Evolutionary conservation across 2,888 invertebrate species (phyloP), one percentile per base, ranked within the genome.

Genomic region (Atrina japonica): DNA sequence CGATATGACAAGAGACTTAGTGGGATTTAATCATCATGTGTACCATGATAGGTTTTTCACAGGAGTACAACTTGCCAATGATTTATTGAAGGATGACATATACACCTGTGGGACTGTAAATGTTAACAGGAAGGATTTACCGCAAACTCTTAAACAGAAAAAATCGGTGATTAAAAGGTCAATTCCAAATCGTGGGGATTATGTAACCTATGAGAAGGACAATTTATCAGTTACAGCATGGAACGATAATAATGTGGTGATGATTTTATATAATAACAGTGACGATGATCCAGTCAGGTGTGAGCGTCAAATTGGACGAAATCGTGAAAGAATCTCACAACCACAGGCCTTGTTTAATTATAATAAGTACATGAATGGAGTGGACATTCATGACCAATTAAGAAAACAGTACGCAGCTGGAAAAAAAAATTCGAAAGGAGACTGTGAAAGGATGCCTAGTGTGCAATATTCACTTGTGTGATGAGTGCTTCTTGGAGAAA

Each of bases 361-460:
- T 45, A 60, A 45, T 18, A 11, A 45, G 14, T 30, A 45, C 30
- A 60, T 60, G 60, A 60, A 60, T 29, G 60, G 60, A 5, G 60
- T 60, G 7, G 60, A 60, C 29, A n/a, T 60, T 25, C 60, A 60
- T 25, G 60, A 60, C 27, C 60, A 60, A 60, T 14, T 60, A 43
- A 23, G 60, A 16, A 45, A 60, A 27, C 21, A 25, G 45, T 60
- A 60, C 16, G 45, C 27, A 3, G 14, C 41, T 47, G 60, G 60
- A 16, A 11, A 35, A 35, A 35, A 35, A 35, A 7, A 35, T 35
- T 35, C 35, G 35, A 7, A 35, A 35, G 35, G 35, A 35, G 35
- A 35, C 35, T 11, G 35, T 35, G 6, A 35, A 35, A 11, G 35
- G 35, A 35, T 35, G 35, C 11, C 6, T 11, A 5, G 35, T 35